These are phyloP conservation scores for Phalacrocorax carbo DNA, from an alignment of 2,113 vertebrate species.

Conservation along the genomic window DNA sequence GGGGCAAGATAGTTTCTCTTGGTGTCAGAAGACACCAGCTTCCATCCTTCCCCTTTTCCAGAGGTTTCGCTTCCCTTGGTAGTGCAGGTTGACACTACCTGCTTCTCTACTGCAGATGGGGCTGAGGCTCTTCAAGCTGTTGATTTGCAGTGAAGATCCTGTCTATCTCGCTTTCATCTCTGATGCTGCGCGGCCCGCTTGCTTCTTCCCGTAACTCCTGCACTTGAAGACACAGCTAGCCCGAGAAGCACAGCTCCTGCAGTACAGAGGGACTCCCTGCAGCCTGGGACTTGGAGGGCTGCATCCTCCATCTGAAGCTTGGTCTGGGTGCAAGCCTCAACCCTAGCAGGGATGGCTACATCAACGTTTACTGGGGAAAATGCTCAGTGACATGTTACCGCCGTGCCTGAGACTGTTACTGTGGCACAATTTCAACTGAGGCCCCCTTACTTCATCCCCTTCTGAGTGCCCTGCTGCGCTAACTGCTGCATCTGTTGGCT, in stretches of 20 bases:
- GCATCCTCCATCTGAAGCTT: background rate
- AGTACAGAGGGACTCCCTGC: background rate
- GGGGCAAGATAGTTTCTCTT: background rate
- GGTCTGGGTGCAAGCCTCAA: background rate
- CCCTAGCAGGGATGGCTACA: background rate
- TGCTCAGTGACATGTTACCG: background rate
- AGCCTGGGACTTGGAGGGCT: background rate
- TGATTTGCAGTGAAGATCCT: background rate
- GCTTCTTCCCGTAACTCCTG: background rate
- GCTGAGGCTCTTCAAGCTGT: background rate
- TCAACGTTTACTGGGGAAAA: background rate
- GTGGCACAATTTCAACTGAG: background rate
- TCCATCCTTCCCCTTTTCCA: background rate
- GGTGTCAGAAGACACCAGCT: background rate
- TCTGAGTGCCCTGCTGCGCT: background rate
- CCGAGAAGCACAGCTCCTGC: background rate
- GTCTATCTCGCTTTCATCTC: background rate
- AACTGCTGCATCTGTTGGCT: background rate
- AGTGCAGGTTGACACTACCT: background rate
- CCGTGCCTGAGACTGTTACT: accelerated
- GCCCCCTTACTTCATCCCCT: background rate
- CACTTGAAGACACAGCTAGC: background rate
- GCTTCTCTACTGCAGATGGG: background rate
- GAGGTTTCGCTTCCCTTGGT: background rate
- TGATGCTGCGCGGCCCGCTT: background rate